Base-by-base conservation (phyloP, 2,888 invertebrate species). In the Stenodema calcarata region DNA sequence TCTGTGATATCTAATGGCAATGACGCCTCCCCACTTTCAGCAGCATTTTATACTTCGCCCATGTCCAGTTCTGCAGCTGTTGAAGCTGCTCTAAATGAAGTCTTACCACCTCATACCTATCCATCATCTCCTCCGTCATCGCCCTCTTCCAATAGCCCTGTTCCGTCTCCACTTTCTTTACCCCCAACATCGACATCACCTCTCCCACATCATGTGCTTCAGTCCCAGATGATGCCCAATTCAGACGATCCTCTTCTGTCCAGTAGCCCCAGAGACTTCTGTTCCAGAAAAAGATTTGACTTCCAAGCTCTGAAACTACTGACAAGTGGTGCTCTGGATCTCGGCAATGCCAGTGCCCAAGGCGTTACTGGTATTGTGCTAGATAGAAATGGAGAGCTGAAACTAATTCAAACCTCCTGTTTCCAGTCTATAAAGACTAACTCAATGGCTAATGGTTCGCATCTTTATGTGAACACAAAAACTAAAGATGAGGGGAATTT, bases 1-100 rank as follows among this genome's bases (percentile, higher is more conserved):
- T 90, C 90, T 23, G 90, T 90, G 75, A 90, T 90, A 82, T 90
- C 90, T n/a, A 89, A 89, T 62, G 94, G 96, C 88, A 95, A 95
- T 0, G 94, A 95, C 87, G 95, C 95, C 0, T 96, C 96, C 1
- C 96, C 96, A 0, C 91, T 96, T 16, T 96, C 96, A 12, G 96
- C 96, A 86, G 96, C 96, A 6, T 96, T 96, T 91, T 96, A 95
- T 90, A 96, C 96, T 75, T 94, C 94, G 54, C 95, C 95, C 16
- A 96, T 96, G 94, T 96, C 96, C 2, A 96, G 96, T 89, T 96
- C 96, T 79, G 96, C 96, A 89, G 96, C 96, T 89, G 96, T 96
- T 0, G 96, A 96, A 91, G 96, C 96, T 91, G 96, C 96, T 0
- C 91, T 96, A 85, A 95, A 95, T 90, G 96, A 96, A 91, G 96